phyloP scores from a whole-genome alignment of 2,797 vertebrate genomes.

The Apogon hyalosoma region DNA sequence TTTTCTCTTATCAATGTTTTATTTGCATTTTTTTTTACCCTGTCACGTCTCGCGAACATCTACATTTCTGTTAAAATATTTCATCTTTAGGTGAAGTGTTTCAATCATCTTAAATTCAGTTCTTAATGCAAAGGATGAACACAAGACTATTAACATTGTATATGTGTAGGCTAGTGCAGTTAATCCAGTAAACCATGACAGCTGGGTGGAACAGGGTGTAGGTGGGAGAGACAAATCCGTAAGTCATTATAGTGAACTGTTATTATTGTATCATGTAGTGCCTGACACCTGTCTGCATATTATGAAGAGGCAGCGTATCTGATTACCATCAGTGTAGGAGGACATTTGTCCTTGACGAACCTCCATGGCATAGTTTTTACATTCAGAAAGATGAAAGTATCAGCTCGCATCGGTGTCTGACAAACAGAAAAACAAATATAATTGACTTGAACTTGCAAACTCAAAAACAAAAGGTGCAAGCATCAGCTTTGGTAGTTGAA shows the following conservation, averaged over 20 bases:
- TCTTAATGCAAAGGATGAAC: background rate
- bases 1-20: no score
- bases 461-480: background rate
- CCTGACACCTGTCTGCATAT: slow-evolving; percentile 21
- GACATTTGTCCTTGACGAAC: slow-evolving; percentile 28
- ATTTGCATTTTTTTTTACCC: no score
- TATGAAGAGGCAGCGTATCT: slow-evolving; percentile 15
- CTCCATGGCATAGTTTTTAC: background rate
- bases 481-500: slow-evolving; percentile 6
- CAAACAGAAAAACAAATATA: slow-evolving; percentile 29
- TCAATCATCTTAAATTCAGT: background rate
- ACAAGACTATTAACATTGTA: slow-evolving; percentile 7
- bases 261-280: slow-evolving; percentile 1
- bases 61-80: slow-evolving; percentile 2
- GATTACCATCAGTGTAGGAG: slow-evolving; percentile 17
- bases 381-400: background rate
- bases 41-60: no score
- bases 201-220: background rate
- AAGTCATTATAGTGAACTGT: slow-evolving; percentile 6
- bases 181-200: slow-evolving; percentile 26
- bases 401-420: slow-evolving; percentile 1
- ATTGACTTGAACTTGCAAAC: slow-evolving; percentile 28
- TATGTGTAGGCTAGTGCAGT: slow-evolving; percentile 5
- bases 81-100: background rate
- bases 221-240: slow-evolving; percentile 1